phyloP scores from a whole-genome alignment of 92 coral and sea anemone genomes.

The Heteractis magnifica region DNA sequence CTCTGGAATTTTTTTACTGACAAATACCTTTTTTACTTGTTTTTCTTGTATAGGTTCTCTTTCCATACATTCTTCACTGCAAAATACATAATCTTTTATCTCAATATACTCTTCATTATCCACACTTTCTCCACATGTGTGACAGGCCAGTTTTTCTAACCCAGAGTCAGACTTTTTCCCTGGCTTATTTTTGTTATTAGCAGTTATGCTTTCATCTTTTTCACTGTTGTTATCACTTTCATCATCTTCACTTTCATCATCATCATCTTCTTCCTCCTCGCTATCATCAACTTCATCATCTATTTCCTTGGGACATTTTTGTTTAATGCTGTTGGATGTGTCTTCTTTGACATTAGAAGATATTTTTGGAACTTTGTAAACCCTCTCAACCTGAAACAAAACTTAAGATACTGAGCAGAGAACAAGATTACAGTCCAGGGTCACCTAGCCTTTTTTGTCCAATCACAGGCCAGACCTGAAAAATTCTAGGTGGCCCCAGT shows the following conservation, averaged over 20 bases:
- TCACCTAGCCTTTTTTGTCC: too few relatives aligned
- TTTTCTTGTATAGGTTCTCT: constrained; percentile 25
- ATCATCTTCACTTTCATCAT: constrained; percentile 16
- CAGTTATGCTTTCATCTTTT: constrained; percentile 29
- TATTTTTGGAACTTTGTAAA: constrained; percentile 27
- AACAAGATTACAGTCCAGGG: too few relatives aligned
- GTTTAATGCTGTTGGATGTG: neutral
- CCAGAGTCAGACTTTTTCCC: constrained; percentile 12
- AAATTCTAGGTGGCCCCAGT: too few relatives aligned
- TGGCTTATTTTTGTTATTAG: neutral
- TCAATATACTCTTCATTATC: constrained; percentile 54
- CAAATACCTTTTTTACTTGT: constrained; percentile 9
- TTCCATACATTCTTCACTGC: constrained; percentile 72
- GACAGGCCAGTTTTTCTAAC: constrained; percentile 26
- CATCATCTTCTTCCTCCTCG: constrained; percentile 33
- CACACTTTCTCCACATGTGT: constrained; percentile 65
- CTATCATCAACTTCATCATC: constrained; percentile 5
- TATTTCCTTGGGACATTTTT: neutral
- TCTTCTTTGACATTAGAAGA: neutral
- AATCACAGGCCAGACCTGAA: too few relatives aligned
- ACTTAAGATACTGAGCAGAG: too few relatives aligned
- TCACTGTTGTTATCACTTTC: constrained; percentile 22
- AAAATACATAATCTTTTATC: constrained; percentile 50
- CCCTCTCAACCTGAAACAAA: neutral
- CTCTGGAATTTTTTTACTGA: neutral